Conservation (phyloP, 2,797 vertebrate species). For the Bryconaethiops microstoma region DNA sequence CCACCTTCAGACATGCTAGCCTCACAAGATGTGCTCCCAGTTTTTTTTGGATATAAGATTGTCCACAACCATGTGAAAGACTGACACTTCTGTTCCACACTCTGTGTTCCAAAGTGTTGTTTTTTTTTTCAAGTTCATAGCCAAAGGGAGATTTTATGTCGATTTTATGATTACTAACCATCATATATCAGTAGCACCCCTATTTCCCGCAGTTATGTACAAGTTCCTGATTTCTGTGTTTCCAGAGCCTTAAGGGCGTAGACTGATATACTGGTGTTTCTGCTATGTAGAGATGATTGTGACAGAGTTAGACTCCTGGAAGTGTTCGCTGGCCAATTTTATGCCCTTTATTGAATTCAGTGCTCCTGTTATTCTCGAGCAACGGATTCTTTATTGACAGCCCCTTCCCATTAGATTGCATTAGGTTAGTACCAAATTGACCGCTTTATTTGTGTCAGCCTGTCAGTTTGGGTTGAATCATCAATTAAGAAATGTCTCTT, state of each 20-base stretch:
- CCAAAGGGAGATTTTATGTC: too few relatives aligned
- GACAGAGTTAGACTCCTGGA: slow-evolving; percentile 37
- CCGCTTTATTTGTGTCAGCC: slow-evolving; percentile 50
- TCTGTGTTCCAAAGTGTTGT: slow-evolving; percentile 41
- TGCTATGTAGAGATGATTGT: slow-evolving; percentile 24
- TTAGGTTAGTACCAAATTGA: slow-evolving; percentile 46
- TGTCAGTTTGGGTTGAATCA: slow-evolving; percentile 50
- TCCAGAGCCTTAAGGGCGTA: slow-evolving; percentile 44
- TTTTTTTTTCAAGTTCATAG: slow-evolving; percentile 1
- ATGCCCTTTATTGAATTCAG: slow-evolving; percentile 38
- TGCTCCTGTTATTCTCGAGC: slow-evolving; percentile 38
- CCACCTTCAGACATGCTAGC: slow-evolving; percentile 18
- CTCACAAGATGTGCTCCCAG: slow-evolving; percentile 26
- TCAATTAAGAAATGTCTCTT: slow-evolving; percentile 41
- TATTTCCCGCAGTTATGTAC: background rate
- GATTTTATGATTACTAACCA: too few relatives aligned
- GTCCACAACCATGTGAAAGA: slow-evolving; percentile 45
- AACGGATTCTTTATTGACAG: slow-evolving; percentile 45
- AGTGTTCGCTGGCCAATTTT: slow-evolving; percentile 40
- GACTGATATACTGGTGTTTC: slow-evolving; percentile 14
- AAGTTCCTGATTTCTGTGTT: slow-evolving; percentile 61
- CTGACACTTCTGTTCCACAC: slow-evolving; percentile 43
- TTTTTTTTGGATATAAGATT: slow-evolving; percentile 47
- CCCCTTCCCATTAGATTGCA: slow-evolving; percentile 46
- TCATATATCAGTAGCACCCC: too few relatives aligned